phyloP scores from a whole-genome alignment of 2,113 vertebrate genomes.

The Mirounga angustirostris region DNA sequence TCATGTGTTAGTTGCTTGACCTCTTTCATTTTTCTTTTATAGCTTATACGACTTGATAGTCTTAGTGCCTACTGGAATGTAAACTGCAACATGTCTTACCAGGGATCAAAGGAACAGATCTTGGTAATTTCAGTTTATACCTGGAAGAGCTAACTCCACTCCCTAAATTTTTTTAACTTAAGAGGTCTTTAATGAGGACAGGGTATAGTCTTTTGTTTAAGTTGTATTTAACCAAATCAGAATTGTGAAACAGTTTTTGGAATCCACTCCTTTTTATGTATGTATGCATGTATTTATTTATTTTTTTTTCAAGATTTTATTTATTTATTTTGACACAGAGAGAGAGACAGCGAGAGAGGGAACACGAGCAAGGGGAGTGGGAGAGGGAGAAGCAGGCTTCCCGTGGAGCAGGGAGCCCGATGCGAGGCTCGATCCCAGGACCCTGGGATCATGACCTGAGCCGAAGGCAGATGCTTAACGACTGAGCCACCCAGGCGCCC shows the following conservation, averaged over 20 bases:
- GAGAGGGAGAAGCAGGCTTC: too few species aligned
- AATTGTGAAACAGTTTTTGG: not conserved
- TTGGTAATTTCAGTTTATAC: conserved; percentile 89
- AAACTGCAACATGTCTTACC: conserved; percentile 91
- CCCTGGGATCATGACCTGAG: too few species aligned
- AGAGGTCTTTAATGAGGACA: not conserved
- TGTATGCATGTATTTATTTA: too few species aligned
- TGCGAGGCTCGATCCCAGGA: too few species aligned
- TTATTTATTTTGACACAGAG: too few species aligned
- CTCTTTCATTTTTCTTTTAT: conserved; percentile 37
- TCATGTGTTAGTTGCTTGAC: not conserved
- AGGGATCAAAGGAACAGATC: conserved; percentile 90
- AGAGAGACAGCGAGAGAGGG: too few species aligned
- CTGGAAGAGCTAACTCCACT: not conserved
- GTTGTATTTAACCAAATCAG: not conserved
- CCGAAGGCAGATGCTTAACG: too few species aligned
- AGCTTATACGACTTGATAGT: conserved; percentile 95
- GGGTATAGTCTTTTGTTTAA: not conserved
- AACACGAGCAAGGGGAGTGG: too few species aligned
- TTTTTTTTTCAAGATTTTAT: too few species aligned
- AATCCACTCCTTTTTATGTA: not conserved
- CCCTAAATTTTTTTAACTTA: not conserved
- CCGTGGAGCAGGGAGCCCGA: too few species aligned
- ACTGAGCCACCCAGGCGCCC: too few species aligned
- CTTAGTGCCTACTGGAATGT: conserved; percentile 97